Conservation (phyloP, 2,888 invertebrate species). For the Cheilosia pagana region DNA sequence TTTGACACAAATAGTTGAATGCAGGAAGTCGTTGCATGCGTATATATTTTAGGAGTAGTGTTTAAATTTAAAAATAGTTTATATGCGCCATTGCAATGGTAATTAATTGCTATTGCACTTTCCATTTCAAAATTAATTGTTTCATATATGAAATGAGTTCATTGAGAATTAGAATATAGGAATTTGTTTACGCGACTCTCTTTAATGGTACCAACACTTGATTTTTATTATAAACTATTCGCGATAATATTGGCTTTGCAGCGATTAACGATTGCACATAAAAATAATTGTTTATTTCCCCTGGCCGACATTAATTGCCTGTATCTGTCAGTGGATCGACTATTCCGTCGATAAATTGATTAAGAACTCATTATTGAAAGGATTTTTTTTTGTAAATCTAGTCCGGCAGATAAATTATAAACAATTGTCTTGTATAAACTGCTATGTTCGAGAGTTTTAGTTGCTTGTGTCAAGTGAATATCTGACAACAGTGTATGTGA, state of each 20-base stretch:
- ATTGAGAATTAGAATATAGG: slow-evolving; percentile 12
- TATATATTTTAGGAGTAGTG: slow-evolving; percentile 19
- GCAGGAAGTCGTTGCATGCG: slow-evolving; percentile 42
- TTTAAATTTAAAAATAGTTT: slow-evolving; percentile 60
- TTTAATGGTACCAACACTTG: background rate
- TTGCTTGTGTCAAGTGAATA: slow-evolving; percentile 6
- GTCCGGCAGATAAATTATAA: slow-evolving; percentile 8
- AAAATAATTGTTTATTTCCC: slow-evolving; percentile 55
- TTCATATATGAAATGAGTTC: slow-evolving; percentile 30
- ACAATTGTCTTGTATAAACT: slow-evolving; percentile 24
- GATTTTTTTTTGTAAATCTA: slow-evolving; percentile 67
- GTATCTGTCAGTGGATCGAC: slow-evolving; percentile 28
- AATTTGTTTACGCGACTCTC: too few relatives aligned
- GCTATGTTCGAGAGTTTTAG: slow-evolving; percentile 4
- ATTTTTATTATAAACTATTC: background rate
- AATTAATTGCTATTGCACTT: slow-evolving; percentile 6
- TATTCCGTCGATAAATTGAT: slow-evolving; percentile 57
- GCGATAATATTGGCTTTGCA: slow-evolving; percentile 48
- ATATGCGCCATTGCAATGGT: slow-evolving; percentile 29
- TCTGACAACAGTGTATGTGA: slow-evolving; percentile 44
- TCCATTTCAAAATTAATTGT: background rate
- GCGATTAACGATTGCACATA: slow-evolving; percentile 18
- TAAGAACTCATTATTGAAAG: slow-evolving; percentile 71
- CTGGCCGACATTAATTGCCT: slow-evolving; percentile 57
- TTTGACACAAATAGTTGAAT: slow-evolving; percentile 48